Conservation (phyloP, 1,140 invertebrate genomes). For the Megalonaias nervosa region DNA sequence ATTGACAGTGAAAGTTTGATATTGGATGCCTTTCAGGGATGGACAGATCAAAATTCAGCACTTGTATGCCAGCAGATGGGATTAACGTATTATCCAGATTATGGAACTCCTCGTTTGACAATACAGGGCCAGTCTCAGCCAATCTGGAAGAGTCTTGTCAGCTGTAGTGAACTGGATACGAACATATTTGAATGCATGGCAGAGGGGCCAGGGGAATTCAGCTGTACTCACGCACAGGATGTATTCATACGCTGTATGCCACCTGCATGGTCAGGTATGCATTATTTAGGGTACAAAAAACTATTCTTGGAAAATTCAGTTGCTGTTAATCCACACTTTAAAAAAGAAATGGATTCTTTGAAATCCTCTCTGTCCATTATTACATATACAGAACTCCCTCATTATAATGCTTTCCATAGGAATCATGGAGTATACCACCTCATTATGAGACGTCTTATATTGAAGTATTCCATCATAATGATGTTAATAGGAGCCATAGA, state of each 20-base stretch:
- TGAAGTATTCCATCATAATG: no score
- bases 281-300: not conserved
- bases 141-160: conserved; percentile 82
- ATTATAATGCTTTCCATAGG: no score
- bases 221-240: conserved; percentile 60
- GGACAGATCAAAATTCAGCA: conserved; percentile 93
- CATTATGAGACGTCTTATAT: no score
- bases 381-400: no score
- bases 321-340: no score
- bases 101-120: conserved; percentile 81
- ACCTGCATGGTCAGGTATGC: conserved; percentile 69
- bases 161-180: conserved; percentile 92
- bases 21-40: conserved; percentile 78
- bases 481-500: no score
- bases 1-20: not conserved
- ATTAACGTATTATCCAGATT: conserved; percentile 90
- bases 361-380: no score
- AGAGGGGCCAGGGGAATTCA: conserved; percentile 81
- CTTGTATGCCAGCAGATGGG: conserved; percentile 97
- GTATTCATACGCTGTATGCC: conserved; percentile 66
- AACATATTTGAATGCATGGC: conserved; percentile 91
- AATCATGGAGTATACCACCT: no score
- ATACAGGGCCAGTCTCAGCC: conserved; percentile 41
- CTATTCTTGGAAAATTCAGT: no score
- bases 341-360: no score